Evolutionary conservation across 1,140 invertebrate species (phyloP), one percentile per base, ranked within the genome.

Genomic region (Myzus persicae): DNA sequence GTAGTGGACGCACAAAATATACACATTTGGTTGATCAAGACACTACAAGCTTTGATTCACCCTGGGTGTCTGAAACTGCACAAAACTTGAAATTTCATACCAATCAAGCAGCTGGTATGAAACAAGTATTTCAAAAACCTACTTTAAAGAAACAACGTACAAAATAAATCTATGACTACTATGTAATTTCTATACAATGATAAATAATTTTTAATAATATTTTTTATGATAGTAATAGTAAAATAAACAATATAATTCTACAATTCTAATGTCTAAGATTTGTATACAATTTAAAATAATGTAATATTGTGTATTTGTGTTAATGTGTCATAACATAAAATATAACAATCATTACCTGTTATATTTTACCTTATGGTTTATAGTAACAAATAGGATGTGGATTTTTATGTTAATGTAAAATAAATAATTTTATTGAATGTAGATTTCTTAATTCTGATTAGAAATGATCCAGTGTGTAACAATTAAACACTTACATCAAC

Each of bases 21-120:
- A 99, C 99, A 9, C 99, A 99, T 96, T 96, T 99, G 94, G 99
- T 99, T 1, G 99, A 99, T 95, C 99, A 99, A 96, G 99, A 99
- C 95, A 99, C 99, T 0, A 99, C 99, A 0, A 97, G 98, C 94
- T 99, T 99, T 95, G 99, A 99, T 95, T 99, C 98, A 0, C 98
- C 99, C 1, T 99, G 99, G 99, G 97, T 98, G 93, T 97, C 97
- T 8, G 99, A 99, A 94, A 98, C 98, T 9, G 96, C 97, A 2
- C 97, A 98, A 94, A 99, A 98, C 95, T 95, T 98, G 5, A 99
- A 99, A 95, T 99, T 99, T 94, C 97, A 98, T 94, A 97, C 97
- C 93, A 97, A 97, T 94, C 97, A 98, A 95, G 98, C 98, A 26
- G 99, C 98, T n/a, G 99, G 99, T n/a, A 97, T 98, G 96, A 98